Conservation (phyloP, 2,888 invertebrate genomes). For the Euzophera pinguis region DNA sequence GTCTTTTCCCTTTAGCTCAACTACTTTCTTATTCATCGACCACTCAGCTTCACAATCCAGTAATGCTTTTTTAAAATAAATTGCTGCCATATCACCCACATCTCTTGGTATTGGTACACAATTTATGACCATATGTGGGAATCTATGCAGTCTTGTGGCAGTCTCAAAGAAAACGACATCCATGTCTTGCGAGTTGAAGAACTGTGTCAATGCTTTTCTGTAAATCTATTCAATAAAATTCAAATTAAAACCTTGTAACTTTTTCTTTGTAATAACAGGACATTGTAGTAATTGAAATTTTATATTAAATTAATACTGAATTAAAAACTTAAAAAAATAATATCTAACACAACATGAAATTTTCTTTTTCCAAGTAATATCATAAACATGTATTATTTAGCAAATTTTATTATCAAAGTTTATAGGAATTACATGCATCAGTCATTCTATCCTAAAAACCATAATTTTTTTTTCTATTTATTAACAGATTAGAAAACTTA, state of each 20-base stretch:
- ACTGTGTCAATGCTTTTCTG: constrained; percentile 86
- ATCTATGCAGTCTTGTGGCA: constrained; percentile 84
- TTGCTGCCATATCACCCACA: constrained; percentile 92
- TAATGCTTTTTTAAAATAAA: constrained; percentile 99
- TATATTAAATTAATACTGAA: too few relatives aligned
- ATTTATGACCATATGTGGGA: constrained; percentile 92
- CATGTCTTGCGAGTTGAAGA: constrained; percentile 86
- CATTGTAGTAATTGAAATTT: too few relatives aligned
- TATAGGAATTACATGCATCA: too few relatives aligned
- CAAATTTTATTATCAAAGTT: too few relatives aligned
- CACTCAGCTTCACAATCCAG: constrained; percentile 97
- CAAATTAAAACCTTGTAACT: not conserved
- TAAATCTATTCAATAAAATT: constrained; percentile 78
- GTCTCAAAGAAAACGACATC: constrained; percentile 96
- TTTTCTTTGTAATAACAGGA: not conserved
- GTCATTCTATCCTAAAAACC: too few relatives aligned
- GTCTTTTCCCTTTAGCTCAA: constrained; percentile 81
- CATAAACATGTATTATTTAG: too few relatives aligned
- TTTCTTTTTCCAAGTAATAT: too few relatives aligned
- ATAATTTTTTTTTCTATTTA: too few relatives aligned
- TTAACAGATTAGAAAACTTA: too few relatives aligned
- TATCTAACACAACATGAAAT: too few relatives aligned
- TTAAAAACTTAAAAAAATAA: too few relatives aligned
- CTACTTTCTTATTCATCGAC: constrained; percentile 94
- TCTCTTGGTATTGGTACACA: constrained; percentile 93